Conservation (phyloP, 1,140 invertebrate genomes). For the Medauroidea extradentata region DNA sequence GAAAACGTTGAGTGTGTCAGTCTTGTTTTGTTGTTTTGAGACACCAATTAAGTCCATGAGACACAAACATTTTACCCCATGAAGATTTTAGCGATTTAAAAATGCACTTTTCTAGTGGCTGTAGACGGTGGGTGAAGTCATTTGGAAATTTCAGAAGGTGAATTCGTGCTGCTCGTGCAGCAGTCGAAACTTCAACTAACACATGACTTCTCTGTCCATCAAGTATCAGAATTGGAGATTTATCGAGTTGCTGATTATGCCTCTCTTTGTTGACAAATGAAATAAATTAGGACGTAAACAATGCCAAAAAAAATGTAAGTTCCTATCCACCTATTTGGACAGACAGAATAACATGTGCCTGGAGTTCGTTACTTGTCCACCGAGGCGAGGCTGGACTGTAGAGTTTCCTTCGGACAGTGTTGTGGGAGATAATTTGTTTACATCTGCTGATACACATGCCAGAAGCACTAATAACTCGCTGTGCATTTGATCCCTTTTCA, state of each 20-base stretch:
- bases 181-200: constrained; percentile 18
- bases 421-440: constrained; percentile 26
- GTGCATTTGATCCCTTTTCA: constrained; percentile 25
- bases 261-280: neutral
- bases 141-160: constrained; percentile 29
- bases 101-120: constrained; percentile 15
- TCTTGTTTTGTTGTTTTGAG: constrained; percentile 3
- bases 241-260: constrained; percentile 1
- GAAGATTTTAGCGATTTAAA: constrained; percentile 2
- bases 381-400: constrained; percentile 28
- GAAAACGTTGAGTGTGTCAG: neutral
- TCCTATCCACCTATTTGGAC: constrained; percentile 37
- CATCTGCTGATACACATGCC: constrained; percentile 30
- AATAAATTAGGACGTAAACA: constrained; percentile 20
- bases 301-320: constrained; percentile 27
- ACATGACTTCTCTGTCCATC: constrained; percentile 31
- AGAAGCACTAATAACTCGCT: constrained; percentile 29
- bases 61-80: constrained; percentile 8
- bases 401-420: constrained; percentile 32
- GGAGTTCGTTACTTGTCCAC: constrained; percentile 30
- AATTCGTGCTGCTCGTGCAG: constrained; percentile 26
- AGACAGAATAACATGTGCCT: constrained; percentile 30
- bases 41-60: constrained; percentile 9
- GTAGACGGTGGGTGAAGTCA: constrained; percentile 31
- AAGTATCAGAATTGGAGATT: constrained; percentile 21